phyloP scores from a whole-genome alignment of 2,888 invertebrate genomes.

The Gymnosoma rotundatum region DNA sequence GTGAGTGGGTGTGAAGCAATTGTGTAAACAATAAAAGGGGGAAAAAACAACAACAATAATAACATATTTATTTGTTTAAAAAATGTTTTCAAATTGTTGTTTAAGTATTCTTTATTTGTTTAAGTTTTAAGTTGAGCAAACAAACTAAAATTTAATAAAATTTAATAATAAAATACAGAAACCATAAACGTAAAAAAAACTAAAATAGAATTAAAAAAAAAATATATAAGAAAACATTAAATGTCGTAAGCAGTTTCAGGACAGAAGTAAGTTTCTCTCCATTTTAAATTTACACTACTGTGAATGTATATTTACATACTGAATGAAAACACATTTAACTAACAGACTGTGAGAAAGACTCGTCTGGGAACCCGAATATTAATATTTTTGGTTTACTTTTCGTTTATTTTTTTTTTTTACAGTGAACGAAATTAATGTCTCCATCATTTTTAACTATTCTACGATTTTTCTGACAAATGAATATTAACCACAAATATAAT shows the following conservation, averaged over 20 bases:
- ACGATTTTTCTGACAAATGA: neutral
- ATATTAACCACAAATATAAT: neutral
- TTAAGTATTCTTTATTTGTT: too few species aligned
- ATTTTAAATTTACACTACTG: too few species aligned
- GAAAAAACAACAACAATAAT: constrained; percentile 16
- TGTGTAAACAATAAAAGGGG: neutral
- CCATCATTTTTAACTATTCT: constrained; percentile 7
- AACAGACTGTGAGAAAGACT: constrained; percentile 30
- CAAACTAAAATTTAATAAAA: too few species aligned
- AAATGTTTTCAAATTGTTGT: neutral
- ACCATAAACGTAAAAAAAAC: too few species aligned
- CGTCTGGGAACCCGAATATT: constrained; percentile 51
- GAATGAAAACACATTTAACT: neutral
- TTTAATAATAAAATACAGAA: too few species aligned
- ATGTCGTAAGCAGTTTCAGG: too few species aligned
- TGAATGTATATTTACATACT: too few species aligned
- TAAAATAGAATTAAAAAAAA: too few species aligned
- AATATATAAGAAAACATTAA: too few species aligned
- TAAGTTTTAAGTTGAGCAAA: too few species aligned
- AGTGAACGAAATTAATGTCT: neutral
- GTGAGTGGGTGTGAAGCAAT: neutral
- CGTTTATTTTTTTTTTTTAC: neutral
- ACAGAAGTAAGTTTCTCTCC: too few species aligned
- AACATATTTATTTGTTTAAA: constrained; percentile 12
- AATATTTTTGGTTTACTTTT: neutral